These are phyloP conservation scores for Brenthis hecate DNA, from an alignment of 2,888 invertebrate species.

Conservation along the genomic window DNA sequence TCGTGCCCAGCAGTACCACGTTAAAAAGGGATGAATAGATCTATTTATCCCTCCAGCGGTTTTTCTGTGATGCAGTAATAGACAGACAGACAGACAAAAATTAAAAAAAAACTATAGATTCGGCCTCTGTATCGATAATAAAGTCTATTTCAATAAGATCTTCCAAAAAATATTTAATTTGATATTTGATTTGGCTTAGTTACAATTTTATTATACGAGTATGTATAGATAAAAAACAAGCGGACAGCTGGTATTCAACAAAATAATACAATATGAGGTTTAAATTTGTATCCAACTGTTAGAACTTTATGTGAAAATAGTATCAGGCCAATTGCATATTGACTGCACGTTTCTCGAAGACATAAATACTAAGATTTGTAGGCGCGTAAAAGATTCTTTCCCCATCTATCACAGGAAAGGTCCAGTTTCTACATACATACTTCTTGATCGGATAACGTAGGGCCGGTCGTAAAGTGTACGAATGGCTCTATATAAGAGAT, in stretches of 20 bases:
- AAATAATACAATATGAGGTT: not conserved
- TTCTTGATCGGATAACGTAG: slow-evolving; percentile 40
- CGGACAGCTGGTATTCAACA: not conserved
- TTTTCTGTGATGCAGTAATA: too few relatives aligned
- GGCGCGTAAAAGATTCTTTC: slow-evolving; percentile 21
- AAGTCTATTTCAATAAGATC: too few relatives aligned
- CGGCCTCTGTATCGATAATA: too few relatives aligned
- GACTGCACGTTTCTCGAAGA: slow-evolving; percentile 14
- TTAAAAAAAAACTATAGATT: too few relatives aligned
- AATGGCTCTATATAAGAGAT: slow-evolving; percentile 57
- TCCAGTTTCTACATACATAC: slow-evolving; percentile 33
- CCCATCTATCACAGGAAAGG: slow-evolving; percentile 29
- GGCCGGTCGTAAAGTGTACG: slow-evolving; percentile 56
- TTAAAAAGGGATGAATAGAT: too few relatives aligned
- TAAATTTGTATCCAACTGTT: not conserved
- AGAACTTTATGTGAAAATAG: slow-evolving; percentile 2
- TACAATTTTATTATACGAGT: too few relatives aligned
- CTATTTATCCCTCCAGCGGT: too few relatives aligned
- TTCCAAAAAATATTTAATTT: too few relatives aligned
- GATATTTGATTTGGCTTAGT: too few relatives aligned
- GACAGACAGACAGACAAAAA: too few relatives aligned
- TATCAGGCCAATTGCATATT: slow-evolving; percentile 11
- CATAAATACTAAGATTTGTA: slow-evolving; percentile 26
- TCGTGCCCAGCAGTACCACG: too few relatives aligned
- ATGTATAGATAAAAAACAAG: too few relatives aligned